Evolutionary conservation across 2,113 vertebrate species (phyloP).

Genomic region (Notiomystis cincta): DNA sequence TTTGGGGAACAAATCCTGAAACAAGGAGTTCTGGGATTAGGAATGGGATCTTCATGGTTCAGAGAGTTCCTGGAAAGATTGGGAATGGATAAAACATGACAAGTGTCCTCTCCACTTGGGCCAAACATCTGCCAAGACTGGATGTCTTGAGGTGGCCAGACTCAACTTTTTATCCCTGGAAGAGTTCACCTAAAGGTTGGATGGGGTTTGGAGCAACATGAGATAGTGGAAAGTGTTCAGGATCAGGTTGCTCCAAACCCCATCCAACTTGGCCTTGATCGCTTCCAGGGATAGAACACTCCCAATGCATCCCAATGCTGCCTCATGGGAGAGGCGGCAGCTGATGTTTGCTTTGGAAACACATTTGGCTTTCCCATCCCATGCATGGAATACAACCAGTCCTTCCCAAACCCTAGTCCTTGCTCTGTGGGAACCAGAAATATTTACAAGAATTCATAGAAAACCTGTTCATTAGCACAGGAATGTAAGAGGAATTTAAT

Average conservation of each 20-base stretch:
- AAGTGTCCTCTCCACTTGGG: not conserved
- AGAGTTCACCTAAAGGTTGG: not conserved
- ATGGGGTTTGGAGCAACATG: not conserved
- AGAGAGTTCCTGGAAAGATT: not conserved
- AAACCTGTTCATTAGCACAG: not conserved
- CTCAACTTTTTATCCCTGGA: not conserved
- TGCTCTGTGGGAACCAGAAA: not conserved
- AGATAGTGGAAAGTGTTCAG: not conserved
- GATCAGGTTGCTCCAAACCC: not conserved
- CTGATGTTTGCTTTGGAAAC: not conserved
- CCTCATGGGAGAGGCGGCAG: not conserved
- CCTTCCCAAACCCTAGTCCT: not conserved
- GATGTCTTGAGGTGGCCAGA: not conserved
- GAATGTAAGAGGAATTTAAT: not conserved
- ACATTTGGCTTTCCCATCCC: not conserved
- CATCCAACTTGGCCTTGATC: not conserved
- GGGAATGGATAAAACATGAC: not conserved
- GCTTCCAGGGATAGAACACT: not conserved
- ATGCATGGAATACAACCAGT: fast-evolving
- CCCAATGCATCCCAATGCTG: fast-evolving
- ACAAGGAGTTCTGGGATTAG: not conserved
- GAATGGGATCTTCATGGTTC: not conserved
- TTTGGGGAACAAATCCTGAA: not conserved
- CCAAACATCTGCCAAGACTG: not conserved
- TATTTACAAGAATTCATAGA: not conserved